Conservation (phyloP, 2,113 vertebrate genomes). For the Apeltes quadracus region DNA sequence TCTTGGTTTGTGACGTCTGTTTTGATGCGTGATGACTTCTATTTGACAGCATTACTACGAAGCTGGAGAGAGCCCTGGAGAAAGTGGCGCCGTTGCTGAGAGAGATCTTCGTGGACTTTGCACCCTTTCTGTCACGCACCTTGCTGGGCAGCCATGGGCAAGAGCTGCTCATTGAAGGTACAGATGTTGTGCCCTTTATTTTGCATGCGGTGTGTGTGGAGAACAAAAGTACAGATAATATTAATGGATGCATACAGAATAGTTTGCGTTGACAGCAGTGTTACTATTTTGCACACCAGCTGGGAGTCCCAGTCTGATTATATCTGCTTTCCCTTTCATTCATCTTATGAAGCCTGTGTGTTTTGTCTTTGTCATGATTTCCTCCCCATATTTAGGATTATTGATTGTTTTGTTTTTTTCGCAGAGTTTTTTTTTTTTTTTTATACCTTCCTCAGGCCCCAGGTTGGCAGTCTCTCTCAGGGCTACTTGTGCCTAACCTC, state of each 20-base stretch:
- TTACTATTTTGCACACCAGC: conserved; percentile 39
- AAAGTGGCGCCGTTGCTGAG: conserved; percentile 95
- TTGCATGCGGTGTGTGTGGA: conserved; percentile 10
- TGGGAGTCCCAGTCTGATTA: conserved; percentile 37
- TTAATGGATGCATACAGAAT: conserved; percentile 38
- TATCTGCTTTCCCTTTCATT: conserved; percentile 43
- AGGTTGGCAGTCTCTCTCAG: conserved; percentile 52
- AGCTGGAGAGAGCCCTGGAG: conserved; percentile 95
- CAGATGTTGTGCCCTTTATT: conserved; percentile 51
- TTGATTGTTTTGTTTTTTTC: conserved; percentile 17
- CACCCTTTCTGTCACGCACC: conserved; percentile 95
- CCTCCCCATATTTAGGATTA: conserved; percentile 29
- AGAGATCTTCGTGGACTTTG: conserved; percentile 99
- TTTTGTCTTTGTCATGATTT: conserved; percentile 35
- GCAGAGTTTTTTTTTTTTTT: not conserved
- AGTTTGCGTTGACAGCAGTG: conserved; percentile 43
- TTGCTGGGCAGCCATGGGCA: conserved; percentile 97
- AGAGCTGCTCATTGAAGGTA: conserved; percentile 99
- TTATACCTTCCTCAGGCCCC: conserved; percentile 23
- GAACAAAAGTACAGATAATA: conserved; percentile 8
- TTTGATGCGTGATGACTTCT: conserved; percentile 49
- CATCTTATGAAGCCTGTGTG: conserved; percentile 20
- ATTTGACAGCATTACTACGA: conserved; percentile 92
- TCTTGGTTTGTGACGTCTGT: not conserved
- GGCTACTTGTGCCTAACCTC: conserved; percentile 51